Conservation (phyloP, 2,797 vertebrate species). For the Limosa lapponica region DNA sequence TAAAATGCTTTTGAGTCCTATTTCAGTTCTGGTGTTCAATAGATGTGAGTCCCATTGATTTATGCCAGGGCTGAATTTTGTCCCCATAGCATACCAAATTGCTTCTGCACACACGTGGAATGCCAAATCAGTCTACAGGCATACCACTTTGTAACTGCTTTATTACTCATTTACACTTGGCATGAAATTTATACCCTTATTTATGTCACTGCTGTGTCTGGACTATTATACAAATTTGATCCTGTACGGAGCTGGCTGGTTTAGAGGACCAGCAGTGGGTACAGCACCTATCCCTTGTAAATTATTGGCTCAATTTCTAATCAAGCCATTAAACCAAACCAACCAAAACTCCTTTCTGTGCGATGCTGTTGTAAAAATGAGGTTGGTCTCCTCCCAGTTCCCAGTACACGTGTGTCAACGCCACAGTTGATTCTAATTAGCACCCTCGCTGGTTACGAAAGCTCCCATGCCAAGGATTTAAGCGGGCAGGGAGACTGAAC, state of each 20-base stretch:
- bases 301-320: background rate
- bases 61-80: slow-evolving; percentile 45
- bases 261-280: background rate
- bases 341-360: background rate
- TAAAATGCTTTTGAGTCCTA: slow-evolving; percentile 2
- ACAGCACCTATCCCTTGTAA: background rate
- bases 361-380: background rate
- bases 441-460: background rate
- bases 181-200: background rate
- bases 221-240: background rate
- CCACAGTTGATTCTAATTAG: slow-evolving; percentile 8
- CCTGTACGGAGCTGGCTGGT: background rate
- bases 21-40: slow-evolving; percentile 26
- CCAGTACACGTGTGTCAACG: background rate
- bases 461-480: background rate
- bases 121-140: background rate
- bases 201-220: background rate
- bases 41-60: slow-evolving; percentile 48
- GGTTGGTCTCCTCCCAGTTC: background rate
- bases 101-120: slow-evolving; percentile 27
- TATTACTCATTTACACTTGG: slow-evolving; percentile 15
- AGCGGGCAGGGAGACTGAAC: background rate
- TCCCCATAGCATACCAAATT: slow-evolving; percentile 30
- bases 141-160: background rate
- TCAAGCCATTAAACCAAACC: slow-evolving; percentile 13